phyloP scores from a whole-genome alignment of 2,797 vertebrate genomes.

The Schizothorax lantsangensis region DNA sequence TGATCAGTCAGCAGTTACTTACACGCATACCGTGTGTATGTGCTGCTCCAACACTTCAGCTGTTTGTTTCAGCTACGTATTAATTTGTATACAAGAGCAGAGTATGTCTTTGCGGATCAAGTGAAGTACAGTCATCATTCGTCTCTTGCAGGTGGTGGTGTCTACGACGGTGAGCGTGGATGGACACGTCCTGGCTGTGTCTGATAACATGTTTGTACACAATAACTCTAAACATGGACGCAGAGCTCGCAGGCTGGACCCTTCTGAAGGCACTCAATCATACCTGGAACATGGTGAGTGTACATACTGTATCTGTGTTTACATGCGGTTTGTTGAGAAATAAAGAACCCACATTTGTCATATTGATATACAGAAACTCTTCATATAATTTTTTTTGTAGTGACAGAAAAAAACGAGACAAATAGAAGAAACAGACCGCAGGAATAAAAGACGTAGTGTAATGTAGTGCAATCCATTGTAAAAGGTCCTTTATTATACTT shows the following conservation, averaged over 20 bases:
- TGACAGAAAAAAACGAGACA: not conserved
- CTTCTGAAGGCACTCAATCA: slow-evolving; percentile 89
- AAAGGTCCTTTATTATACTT: slow-evolving; percentile 26
- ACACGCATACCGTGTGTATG: slow-evolving; percentile 1
- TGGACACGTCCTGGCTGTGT: slow-evolving; percentile 88
- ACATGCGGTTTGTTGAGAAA: not conserved
- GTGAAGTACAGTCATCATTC: not conserved
- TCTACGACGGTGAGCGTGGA: slow-evolving; percentile 89
- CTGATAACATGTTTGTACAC: slow-evolving; percentile 91
- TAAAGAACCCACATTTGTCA: not conserved
- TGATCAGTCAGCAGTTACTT: slow-evolving; percentile 80
- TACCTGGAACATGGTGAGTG: slow-evolving; percentile 90
- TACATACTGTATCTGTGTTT: not conserved
- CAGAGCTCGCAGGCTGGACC: slow-evolving; percentile 87
- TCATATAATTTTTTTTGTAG: not conserved
- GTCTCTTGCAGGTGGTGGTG: slow-evolving; percentile 81
- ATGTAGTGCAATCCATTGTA: not conserved
- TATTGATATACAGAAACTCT: not conserved
- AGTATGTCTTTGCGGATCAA: slow-evolving; percentile 20
- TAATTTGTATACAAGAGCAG: not conserved
- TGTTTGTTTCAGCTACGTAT: slow-evolving; percentile 13
- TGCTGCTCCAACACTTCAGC: slow-evolving; percentile 2
- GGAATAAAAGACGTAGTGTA: slow-evolving; percentile 46
- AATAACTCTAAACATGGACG: slow-evolving; percentile 90
- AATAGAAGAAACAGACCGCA: slow-evolving; percentile 31